Evolutionary conservation across 2,797 vertebrate genomes (phyloP), one percentile per base, ranked within the genome.

Genomic region (Presbytis comata): DNA sequence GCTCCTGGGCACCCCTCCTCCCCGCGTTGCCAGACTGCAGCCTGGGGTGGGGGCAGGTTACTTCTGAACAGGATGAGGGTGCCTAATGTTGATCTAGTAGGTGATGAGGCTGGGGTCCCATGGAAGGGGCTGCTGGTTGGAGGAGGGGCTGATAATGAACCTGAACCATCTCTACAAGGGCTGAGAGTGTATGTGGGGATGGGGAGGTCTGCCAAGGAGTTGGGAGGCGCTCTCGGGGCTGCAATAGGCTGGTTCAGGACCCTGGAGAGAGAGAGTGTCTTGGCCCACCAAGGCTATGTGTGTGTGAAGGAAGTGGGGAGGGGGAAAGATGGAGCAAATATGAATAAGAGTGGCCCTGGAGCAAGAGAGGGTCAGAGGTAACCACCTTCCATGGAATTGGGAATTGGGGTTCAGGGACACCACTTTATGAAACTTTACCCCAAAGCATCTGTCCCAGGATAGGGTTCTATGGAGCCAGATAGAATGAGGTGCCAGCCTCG

Each of bases 401-500:
- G 28, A 57, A 64, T 5, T 82, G 46, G 80, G 39, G 75, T 79
- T 88, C 75, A 78, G 28, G 89, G 39, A 24, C 21, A 12, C 50
- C 64, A 83, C 46, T 97, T 95, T 70, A 41, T 80, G 55, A 70
- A 89, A 91, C 94, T 97, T 97, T 76, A 53, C 70, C 57, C n/a
- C 90, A 91, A 95, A 95, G 67, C 93, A 28, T 79, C 93, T 75
- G 17, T 93, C 90, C 93, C 67, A 87, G 67, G 57, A 53, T 78
- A 36, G 41, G 78, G 7, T 22, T 11, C 67, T 53, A 22, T 5
- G 0, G 78, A 36, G 16, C 48, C 74, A 44, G 7, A 12, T 48
- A 24, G 39, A n/a, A 89, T 2, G 39, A 78, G 46, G 64, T 6
- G 1, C 59, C 85, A 48, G 39, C 84, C 53, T 89, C 11, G 6